Evolutionary conservation across 2,797 vertebrate species (phyloP).

Genomic region (Poecilia wingei): DNA sequence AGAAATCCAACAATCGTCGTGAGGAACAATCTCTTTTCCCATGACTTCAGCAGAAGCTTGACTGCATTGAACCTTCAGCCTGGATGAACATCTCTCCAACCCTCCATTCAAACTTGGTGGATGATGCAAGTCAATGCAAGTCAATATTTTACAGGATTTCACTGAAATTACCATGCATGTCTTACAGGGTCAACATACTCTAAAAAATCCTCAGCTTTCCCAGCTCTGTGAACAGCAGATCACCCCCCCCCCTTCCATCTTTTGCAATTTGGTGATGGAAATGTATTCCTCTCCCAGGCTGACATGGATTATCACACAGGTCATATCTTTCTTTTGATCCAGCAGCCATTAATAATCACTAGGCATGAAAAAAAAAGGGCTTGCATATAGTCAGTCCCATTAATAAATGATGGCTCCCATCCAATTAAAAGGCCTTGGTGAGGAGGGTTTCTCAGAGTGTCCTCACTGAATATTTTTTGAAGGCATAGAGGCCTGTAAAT

Average conservation of each 20-base stretch:
- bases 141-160: constrained; percentile 74
- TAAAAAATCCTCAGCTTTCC: constrained; percentile 37
- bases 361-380: constrained; percentile 56
- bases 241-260: constrained; percentile 15
- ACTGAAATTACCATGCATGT: constrained; percentile 70
- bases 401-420: constrained; percentile 83
- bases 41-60: constrained; percentile 25
- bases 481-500: constrained; percentile 79
- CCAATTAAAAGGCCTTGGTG: constrained; percentile 79
- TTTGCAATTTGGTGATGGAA: constrained; percentile 60
- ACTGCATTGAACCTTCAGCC: constrained; percentile 51
- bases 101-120: constrained; percentile 51
- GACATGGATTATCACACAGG: constrained; percentile 67
- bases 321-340: constrained; percentile 77
- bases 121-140: constrained; percentile 80
- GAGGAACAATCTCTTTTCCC: constrained; percentile 48
- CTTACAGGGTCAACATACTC: constrained; percentile 66
- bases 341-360: constrained; percentile 79
- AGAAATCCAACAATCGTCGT: constrained; percentile 23
- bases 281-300: constrained; percentile 67
- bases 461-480: constrained; percentile 67
- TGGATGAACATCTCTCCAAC: constrained; percentile 56
- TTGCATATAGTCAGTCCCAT: constrained; percentile 74
- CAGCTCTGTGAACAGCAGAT: constrained; percentile 38
- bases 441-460: constrained; percentile 71